phyloP scores from a whole-genome alignment of 1,140 invertebrate genomes.

The Drosophila arawakana region DNA sequence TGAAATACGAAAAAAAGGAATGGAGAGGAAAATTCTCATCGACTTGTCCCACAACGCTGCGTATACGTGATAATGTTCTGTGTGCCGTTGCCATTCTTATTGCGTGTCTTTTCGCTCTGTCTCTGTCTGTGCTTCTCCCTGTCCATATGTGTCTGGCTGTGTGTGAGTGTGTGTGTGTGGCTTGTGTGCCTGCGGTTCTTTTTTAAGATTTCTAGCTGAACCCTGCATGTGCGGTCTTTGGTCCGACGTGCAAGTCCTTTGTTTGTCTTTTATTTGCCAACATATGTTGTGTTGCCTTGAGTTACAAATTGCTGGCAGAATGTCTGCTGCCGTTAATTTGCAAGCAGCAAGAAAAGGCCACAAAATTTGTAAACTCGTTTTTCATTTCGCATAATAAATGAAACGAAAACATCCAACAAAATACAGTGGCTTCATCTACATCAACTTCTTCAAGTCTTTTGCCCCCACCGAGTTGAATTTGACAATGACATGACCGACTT shows the following conservation, averaged over 20 bases:
- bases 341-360: constrained; percentile 49
- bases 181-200: constrained; percentile 36
- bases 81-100: constrained; percentile 21
- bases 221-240: constrained; percentile 31
- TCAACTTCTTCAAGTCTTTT: background rate
- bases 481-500: constrained; percentile 38
- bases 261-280: constrained; percentile 81
- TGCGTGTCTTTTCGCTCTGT: background rate
- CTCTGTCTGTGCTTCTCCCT: constrained; percentile 1
- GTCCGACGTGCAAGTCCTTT: constrained; percentile 52
- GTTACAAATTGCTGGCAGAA: constrained; percentile 72
- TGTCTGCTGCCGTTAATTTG: constrained; percentile 66
- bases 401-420: constrained; percentile 62
- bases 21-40: constrained; percentile 45
- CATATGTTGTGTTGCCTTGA: constrained; percentile 71
- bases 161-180: constrained; percentile 9
- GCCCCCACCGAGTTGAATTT: constrained; percentile 32
- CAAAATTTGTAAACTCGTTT: constrained; percentile 74
- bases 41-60: constrained; percentile 51
- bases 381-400: constrained; percentile 79
- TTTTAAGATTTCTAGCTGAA: constrained; percentile 28
- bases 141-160: constrained; percentile 1
- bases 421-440: constrained; percentile 21
- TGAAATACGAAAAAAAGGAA: constrained; percentile 55
- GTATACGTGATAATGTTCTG: constrained; percentile 72